Evolutionary conservation across 2,888 invertebrate genomes (phyloP).

Genomic region (Micropterix aruncella): DNA sequence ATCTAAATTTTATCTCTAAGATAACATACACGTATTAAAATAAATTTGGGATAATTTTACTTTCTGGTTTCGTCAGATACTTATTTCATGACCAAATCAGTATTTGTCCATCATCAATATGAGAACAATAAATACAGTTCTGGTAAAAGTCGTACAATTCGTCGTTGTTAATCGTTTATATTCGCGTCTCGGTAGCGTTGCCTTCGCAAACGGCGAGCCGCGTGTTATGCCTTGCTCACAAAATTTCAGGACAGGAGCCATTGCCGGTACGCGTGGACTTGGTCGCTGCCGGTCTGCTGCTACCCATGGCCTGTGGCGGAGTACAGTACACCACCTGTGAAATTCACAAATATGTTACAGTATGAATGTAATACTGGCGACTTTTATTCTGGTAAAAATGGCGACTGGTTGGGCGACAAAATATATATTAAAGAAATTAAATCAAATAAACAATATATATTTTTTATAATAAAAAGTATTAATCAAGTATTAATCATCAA

Average conservation of each 20-base stretch:
- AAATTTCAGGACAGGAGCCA: conserved; percentile 40
- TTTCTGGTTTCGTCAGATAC: too few relatives aligned
- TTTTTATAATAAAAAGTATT: neutral
- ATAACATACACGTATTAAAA: too few relatives aligned
- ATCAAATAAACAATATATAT: neutral
- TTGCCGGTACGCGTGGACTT: conserved; percentile 58
- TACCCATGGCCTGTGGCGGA: conserved; percentile 30
- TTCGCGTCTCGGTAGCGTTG: neutral
- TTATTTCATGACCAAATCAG: too few relatives aligned
- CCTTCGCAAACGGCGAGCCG: neutral
- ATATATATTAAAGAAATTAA: neutral
- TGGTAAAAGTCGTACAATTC: too few relatives aligned
- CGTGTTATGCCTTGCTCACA: conserved; percentile 19
- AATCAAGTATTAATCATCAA: neutral
- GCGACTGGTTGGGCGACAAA: neutral
- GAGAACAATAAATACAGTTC: too few relatives aligned
- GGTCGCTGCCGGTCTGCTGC: conserved; percentile 39
- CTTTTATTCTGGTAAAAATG: neutral
- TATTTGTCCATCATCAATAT: too few relatives aligned
- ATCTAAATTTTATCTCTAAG: too few relatives aligned
- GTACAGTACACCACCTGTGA: conserved; percentile 43
- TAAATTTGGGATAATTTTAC: too few relatives aligned
- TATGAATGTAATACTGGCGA: neutral
- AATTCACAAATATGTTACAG: too few relatives aligned
- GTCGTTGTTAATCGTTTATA: too few relatives aligned